Percentiles rank a stretch among this genome's conserved stretches.
Evolutionary conservation across 2,797 vertebrate genomes (phyloP).

Genomic region (Alcedo atthis): DNA sequence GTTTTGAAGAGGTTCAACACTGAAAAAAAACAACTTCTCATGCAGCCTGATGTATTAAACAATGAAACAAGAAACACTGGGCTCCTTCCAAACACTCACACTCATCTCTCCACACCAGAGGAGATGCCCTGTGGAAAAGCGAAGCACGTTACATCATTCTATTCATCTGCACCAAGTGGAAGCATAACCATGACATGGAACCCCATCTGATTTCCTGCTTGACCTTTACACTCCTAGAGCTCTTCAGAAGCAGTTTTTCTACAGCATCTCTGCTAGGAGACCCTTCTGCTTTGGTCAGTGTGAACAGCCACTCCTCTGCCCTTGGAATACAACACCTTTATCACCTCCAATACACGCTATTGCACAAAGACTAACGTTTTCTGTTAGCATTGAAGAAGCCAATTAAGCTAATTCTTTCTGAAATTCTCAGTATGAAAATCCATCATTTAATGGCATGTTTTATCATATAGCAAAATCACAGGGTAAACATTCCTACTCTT

Average conservation of each 20-base stretch:
- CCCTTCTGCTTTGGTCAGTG: background rate
- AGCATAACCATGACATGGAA: background rate
- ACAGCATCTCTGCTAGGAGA: background rate
- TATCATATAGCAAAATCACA: background rate
- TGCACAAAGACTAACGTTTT: background rate
- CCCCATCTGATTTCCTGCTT: background rate
- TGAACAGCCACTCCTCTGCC: background rate
- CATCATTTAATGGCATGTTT: background rate
- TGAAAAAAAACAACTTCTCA: background rate
- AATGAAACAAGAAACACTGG: background rate
- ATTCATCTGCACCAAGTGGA: background rate
- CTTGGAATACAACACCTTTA: background rate
- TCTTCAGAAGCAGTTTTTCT: background rate
- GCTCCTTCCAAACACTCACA: background rate
- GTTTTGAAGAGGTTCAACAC: background rate
- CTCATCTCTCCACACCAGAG: background rate
- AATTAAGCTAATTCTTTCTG: background rate
- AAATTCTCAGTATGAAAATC: background rate
- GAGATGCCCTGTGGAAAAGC: background rate
- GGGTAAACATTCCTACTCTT: background rate
- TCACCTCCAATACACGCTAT: background rate
- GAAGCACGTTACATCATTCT: background rate
- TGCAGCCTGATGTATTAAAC: background rate
- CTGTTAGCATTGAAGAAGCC: background rate
- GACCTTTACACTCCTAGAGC: background rate